phyloP scores from a whole-genome alignment of 2,888 invertebrate species.

The Nomada ruficornis region DNA sequence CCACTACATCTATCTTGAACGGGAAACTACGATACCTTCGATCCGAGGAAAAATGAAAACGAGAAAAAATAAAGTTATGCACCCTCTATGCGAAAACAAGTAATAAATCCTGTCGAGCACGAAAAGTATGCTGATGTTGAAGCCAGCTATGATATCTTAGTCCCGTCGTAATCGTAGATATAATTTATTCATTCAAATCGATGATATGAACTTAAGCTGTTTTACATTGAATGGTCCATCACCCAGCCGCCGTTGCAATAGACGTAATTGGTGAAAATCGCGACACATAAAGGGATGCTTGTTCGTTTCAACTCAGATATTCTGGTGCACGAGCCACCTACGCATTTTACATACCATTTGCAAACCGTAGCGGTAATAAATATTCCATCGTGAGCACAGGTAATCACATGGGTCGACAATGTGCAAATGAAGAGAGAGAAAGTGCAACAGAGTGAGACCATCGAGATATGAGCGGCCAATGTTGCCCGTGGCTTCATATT shows the following conservation, averaged over 20 bases:
- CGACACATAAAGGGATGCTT: slow-evolving; percentile 19
- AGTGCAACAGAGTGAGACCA: background rate
- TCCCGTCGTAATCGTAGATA: background rate
- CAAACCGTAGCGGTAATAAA: slow-evolving; percentile 66
- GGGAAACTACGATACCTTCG: background rate
- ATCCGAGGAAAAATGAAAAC: background rate
- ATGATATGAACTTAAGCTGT: slow-evolving; percentile 15
- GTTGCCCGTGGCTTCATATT: slow-evolving; percentile 35
- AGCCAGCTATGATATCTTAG: background rate
- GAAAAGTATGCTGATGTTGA: background rate
- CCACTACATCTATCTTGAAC: background rate
- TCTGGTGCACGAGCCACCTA: background rate
- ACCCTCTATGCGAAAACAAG: background rate
- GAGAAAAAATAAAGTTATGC: background rate
- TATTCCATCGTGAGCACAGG: slow-evolving; percentile 66
- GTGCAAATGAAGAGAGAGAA: slow-evolving; percentile 54
- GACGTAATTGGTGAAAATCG: slow-evolving; percentile 28
- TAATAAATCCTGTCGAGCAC: background rate
- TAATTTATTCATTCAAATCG: slow-evolving; percentile 7
- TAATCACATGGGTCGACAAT: slow-evolving; percentile 58
- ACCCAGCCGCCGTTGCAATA: slow-evolving; percentile 3
- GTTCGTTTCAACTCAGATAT: slow-evolving; percentile 25
- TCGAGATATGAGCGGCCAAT: slow-evolving; percentile 21
- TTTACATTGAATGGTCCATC: slow-evolving; percentile 17
- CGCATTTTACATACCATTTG: slow-evolving; percentile 66